A percentile compares a stretch with the other conserved stretches of the same genome.
phyloP scores from a whole-genome alignment of 1,140 invertebrate species.

The Marisa cornuarietis region DNA sequence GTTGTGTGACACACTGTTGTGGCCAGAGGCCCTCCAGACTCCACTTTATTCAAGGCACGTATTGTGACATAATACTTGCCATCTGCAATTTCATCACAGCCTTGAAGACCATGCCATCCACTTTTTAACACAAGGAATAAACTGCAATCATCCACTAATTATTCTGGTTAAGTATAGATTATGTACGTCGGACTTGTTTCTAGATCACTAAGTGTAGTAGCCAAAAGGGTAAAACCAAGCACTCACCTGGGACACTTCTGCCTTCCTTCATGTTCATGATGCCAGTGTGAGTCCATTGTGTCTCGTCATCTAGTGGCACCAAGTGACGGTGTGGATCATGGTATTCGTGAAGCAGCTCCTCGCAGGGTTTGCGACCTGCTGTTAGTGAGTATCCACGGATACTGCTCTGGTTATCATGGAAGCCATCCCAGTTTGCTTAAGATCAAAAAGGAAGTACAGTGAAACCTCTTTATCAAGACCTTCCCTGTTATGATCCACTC shows the following conservation, averaged over 20 bases:
- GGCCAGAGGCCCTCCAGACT: conserved; percentile 46
- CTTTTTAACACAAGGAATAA: background rate
- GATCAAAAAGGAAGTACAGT: no score
- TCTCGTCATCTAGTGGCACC: conserved; percentile 31
- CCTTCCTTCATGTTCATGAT: conserved; percentile 25
- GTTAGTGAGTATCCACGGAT: conserved; percentile 46
- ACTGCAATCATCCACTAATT: no score
- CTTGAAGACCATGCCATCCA: no score
- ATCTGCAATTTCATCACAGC: conserved; percentile 33
- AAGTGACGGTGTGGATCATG: conserved; percentile 48
- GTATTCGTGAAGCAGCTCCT: conserved; percentile 39
- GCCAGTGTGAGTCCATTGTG: conserved; percentile 44
- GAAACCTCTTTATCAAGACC: no score
- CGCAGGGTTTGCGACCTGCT: conserved; percentile 37
- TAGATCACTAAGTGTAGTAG: no score
- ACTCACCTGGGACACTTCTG: conserved; percentile 16
- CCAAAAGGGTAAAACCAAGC: background rate
- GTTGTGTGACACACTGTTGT: conserved; percentile 47
- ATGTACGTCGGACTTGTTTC: no score
- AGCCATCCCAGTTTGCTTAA: conserved; percentile 52
- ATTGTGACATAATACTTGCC: conserved; percentile 48
- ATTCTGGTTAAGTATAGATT: background rate
- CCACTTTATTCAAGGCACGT: conserved; percentile 44
- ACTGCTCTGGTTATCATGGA: conserved; percentile 46
- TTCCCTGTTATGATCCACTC: no score